Evolutionary conservation across 2,797 vertebrate genomes (phyloP).

Genomic region (Scleropages formosus): DNA sequence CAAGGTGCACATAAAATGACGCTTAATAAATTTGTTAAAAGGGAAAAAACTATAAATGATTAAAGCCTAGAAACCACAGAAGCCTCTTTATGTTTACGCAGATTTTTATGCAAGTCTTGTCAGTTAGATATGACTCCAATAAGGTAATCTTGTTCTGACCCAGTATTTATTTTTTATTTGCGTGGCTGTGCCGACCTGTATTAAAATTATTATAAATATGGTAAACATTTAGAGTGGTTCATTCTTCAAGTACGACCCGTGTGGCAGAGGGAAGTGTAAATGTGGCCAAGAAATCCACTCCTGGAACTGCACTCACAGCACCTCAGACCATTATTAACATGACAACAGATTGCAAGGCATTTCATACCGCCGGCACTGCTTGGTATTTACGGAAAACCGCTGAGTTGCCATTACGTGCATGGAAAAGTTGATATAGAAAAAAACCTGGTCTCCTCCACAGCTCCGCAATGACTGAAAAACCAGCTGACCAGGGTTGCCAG

Average conservation of each 20-base stretch:
- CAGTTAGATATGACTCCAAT: too few relatives aligned
- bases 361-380: neutral
- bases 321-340: slow-evolving; percentile 8
- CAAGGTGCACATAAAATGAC: too few relatives aligned
- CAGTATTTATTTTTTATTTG: too few relatives aligned
- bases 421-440: neutral
- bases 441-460: neutral
- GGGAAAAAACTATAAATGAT: too few relatives aligned
- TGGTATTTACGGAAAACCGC: neutral
- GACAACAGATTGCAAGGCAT: neutral
- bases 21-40: too few relatives aligned
- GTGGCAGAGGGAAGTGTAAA: neutral
- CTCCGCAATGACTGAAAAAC: too few relatives aligned
- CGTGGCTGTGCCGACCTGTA: neutral
- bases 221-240: slow-evolving; percentile 8
- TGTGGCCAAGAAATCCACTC: neutral
- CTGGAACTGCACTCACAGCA: neutral
- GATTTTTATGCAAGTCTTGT: too few relatives aligned
- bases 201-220: neutral
- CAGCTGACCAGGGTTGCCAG: too few relatives aligned
- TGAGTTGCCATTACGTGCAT: neutral
- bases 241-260: neutral
- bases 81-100: too few relatives aligned
- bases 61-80: neutral
- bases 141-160: too few relatives aligned